These are phyloP conservation scores for Ichneumoninae sp. DNA, from an alignment of 2,888 invertebrate species.

Conservation along the genomic window DNA sequence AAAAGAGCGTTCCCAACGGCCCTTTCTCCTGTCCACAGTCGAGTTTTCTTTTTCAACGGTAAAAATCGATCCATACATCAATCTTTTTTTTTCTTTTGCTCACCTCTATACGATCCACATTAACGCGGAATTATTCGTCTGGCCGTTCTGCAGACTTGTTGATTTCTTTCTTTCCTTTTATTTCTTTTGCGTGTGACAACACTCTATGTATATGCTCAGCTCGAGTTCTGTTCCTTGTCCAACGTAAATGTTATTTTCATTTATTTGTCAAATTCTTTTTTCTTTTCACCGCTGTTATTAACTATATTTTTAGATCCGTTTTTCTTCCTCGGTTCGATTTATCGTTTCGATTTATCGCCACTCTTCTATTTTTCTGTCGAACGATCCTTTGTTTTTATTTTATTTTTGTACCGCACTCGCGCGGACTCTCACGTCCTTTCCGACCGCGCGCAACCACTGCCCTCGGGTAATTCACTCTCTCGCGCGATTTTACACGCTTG, in stretches of 20 bases:
- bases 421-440: not conserved
- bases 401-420: not conserved
- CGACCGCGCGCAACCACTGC: slow-evolving; percentile 10
- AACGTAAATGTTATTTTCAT: not conserved
- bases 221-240: not conserved
- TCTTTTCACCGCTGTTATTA: not conserved
- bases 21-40: not conserved
- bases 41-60: not conserved
- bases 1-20: not conserved
- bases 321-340: slow-evolving; percentile 9
- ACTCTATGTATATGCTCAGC: not conserved
- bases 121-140: slow-evolving; percentile 10
- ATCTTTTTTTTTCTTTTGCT: not conserved
- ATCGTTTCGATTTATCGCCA: slow-evolving; percentile 25
- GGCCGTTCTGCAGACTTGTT: not conserved
- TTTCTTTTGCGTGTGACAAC: not conserved
- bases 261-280: not conserved
- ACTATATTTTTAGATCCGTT: not conserved
- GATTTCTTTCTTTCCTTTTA: not conserved
- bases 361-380: slow-evolving; percentile 7
- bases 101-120: slow-evolving; percentile 53
- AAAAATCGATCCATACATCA: not conserved
- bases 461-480: slow-evolving; percentile 28
- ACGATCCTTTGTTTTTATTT: not conserved
- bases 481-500: slow-evolving; percentile 64